A percentile compares a stretch with the other conserved stretches of the same genome.
Evolutionary conservation across 2,888 invertebrate genomes (phyloP).

Genomic region (Megaustenia siamemsis): DNA sequence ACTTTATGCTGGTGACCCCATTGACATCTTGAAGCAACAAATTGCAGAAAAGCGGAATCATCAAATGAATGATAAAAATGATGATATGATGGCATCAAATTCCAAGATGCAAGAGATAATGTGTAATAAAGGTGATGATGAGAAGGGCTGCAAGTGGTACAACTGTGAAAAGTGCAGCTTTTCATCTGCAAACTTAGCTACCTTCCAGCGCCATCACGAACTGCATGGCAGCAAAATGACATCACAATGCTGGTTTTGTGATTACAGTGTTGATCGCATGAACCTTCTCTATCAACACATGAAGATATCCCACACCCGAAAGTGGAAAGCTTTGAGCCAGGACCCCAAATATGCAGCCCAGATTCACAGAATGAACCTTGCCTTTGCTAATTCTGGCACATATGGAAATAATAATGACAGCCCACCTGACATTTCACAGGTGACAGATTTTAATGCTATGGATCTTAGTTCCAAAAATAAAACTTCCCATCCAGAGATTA

Average conservation of each 20-base stretch:
- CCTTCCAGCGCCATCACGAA: constrained; percentile 72
- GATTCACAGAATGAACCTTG: constrained; percentile 48
- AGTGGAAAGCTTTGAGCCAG: constrained; percentile 63
- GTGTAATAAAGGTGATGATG: constrained; percentile 26
- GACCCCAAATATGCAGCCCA: constrained; percentile 49
- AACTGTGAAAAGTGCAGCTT: constrained; percentile 75
- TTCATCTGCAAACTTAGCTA: constrained; percentile 68
- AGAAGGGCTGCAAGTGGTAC: constrained; percentile 55
- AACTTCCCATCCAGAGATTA: not conserved
- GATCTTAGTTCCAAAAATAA: constrained; percentile 43
- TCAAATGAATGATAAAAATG: constrained; percentile 33
- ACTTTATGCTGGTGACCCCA: constrained; percentile 35
- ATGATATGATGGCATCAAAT: not conserved
- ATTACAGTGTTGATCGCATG: constrained; percentile 76
- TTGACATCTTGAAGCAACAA: constrained; percentile 50
- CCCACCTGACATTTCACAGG: constrained; percentile 27
- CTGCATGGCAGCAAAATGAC: constrained; percentile 73
- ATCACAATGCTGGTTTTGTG: constrained; percentile 75
- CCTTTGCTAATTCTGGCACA: constrained; percentile 23
- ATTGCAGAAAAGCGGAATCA: constrained; percentile 53
- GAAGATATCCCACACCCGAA: constrained; percentile 70
- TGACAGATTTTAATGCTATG: constrained; percentile 34
- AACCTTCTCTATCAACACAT: constrained; percentile 76
- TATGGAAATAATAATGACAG: constrained; percentile 51
- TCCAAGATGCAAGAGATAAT: constrained; percentile 19